Evolutionary conservation across 2,113 vertebrate genomes (phyloP).

Genomic region (Pogonocichla stellata): DNA sequence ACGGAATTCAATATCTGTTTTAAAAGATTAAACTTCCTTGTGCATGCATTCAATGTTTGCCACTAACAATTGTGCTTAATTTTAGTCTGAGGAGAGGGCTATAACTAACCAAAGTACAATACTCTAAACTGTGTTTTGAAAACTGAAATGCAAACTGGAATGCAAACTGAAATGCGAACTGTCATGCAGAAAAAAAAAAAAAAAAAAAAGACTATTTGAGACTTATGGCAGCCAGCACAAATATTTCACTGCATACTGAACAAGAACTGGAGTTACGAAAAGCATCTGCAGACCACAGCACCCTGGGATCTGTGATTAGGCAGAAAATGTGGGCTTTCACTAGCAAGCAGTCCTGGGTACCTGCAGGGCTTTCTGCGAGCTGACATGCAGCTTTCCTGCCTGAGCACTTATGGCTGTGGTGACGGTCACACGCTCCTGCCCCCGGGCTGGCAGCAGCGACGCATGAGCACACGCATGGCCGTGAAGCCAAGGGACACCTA

Average conservation of each 20-base stretch:
- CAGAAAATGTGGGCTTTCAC: background rate
- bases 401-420: background rate
- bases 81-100: background rate
- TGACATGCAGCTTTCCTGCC: background rate
- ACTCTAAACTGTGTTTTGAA: background rate
- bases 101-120: background rate
- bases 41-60: accelerated
- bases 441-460: background rate
- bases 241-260: background rate
- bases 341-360: background rate
- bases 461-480: accelerated
- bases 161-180: too few species aligned
- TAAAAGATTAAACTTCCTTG: background rate
- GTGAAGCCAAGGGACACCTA: background rate
- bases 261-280: too few species aligned
- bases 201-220: background rate
- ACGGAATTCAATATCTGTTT: background rate
- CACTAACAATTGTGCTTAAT: accelerated
- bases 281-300: background rate
- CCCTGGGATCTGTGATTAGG: background rate
- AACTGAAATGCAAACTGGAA: background rate
- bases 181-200: background rate
- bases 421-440: background rate
- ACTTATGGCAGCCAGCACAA: background rate
- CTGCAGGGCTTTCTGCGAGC: background rate